Base-by-base conservation (phyloP, 2,113 vertebrate genomes). In the Coptodon rendalli region DNA sequence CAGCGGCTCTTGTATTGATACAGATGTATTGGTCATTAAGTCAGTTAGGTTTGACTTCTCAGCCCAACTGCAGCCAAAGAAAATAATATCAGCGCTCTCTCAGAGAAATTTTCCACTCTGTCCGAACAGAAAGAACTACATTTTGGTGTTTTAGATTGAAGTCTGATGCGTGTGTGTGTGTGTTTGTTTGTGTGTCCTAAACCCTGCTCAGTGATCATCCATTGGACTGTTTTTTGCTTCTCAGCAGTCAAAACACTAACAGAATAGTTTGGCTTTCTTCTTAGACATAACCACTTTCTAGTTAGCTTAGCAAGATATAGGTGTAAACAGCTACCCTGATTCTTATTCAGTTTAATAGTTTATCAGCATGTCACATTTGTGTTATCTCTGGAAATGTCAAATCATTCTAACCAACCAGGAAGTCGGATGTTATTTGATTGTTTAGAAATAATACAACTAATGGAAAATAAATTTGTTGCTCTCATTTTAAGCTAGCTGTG, bases 21-120 rank as follows among this genome's bases (percentile, higher is more conserved):
- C 96, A 96, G 96, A 97, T 97, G 96, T 95, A 95, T 96, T 96
- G 91, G 95, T 94, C 96, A 95, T 97, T 96, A 97, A 93, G 94
- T 89, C 95, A 88, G 94, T 95, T 93, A 87, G 95, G 85, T 94
- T 89, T 94, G 95, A 94, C 94, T 89, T 93, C 93, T 94, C 92
- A 88, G 93, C 87, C 78, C 53, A 27, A 38, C 61, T 2, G 89
- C 87, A 80, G 96, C 96, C 96, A 97, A 97, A 94, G 94, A 96
- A 95, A 97, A 96, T 83, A 95, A 89, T 86, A 93, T 89, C 87
- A 86, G 84, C 45, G n/a, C 89, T 89, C 78, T 85, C 87, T 90
- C 84, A 43, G 87, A 89, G 91, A 96, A 96, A 95, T 85, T 94
- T 94, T 95, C 92, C 91, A 83, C 92, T 95, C 89, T 85, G 54